phyloP scores from a whole-genome alignment of 2,888 invertebrate species.

The Ypsolopha sequella region DNA sequence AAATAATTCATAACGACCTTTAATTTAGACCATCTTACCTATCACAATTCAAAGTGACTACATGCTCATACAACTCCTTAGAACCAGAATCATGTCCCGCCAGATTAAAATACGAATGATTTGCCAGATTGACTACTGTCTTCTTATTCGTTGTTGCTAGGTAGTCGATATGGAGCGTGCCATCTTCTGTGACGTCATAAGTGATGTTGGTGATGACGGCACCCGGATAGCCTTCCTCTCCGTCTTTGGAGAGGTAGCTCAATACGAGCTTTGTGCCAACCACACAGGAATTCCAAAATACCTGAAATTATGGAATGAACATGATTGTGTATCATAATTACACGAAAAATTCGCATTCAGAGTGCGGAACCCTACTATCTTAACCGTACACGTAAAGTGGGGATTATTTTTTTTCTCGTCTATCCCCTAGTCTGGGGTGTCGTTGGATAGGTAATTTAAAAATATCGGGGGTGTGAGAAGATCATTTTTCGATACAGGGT shows the following conservation, averaged over 20 bases:
- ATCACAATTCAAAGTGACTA: slow-evolving; percentile 79
- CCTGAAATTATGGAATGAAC: slow-evolving; percentile 21
- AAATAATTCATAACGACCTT: too few species aligned
- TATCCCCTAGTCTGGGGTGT: too few species aligned
- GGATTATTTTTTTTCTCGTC: too few species aligned
- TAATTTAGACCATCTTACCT: too few species aligned
- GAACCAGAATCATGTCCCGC: slow-evolving; percentile 83
- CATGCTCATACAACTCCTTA: slow-evolving; percentile 76
- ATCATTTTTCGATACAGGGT: too few species aligned
- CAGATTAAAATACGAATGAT: slow-evolving; percentile 95
- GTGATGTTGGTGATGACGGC: slow-evolving; percentile 77
- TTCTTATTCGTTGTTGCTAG: slow-evolving; percentile 79
- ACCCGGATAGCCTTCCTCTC: slow-evolving; percentile 93
- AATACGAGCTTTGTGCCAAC: slow-evolving; percentile 74
- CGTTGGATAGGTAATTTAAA: too few species aligned
- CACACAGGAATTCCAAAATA: slow-evolving; percentile 75
- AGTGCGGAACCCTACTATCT: too few species aligned
- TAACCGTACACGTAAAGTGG: too few species aligned
- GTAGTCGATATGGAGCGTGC: slow-evolving; percentile 78
- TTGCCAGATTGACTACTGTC: slow-evolving; percentile 90
- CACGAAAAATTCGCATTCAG: too few species aligned
- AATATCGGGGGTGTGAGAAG: too few species aligned
- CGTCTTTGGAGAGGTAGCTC: slow-evolving; percentile 80
- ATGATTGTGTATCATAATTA: too few species aligned
- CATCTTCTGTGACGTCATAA: slow-evolving; percentile 78